Conservation (phyloP, 2,113 vertebrate species). For the Dunckerocampus dactyliophorus region DNA sequence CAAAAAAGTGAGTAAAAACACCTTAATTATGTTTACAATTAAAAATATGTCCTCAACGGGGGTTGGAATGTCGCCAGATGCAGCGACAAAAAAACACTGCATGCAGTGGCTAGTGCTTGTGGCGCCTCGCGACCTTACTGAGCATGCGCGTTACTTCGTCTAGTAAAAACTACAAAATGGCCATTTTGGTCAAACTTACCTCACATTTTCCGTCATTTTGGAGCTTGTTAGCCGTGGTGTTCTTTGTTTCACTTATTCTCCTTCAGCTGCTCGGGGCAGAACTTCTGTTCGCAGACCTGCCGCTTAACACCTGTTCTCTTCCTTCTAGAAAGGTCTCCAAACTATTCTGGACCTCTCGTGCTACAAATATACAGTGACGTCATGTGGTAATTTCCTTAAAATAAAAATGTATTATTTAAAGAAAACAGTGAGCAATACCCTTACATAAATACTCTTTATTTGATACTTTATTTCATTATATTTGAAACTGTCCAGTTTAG, state of each 20-base stretch:
- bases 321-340: conserved; percentile 60
- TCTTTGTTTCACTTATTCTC: conserved; percentile 1
- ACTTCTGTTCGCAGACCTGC: conserved; percentile 5
- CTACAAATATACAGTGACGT: neutral
- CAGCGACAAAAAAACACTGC: too few species aligned
- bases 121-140: neutral
- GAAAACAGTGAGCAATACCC: too few species aligned
- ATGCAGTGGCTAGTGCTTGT: too few species aligned
- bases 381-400: neutral
- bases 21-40: too few species aligned
- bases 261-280: conserved; percentile 19
- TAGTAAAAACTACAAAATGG: neutral
- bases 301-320: conserved; percentile 34
- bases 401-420: too few species aligned
- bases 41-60: too few species aligned
- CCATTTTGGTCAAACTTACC: conserved; percentile 31
- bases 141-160: neutral
- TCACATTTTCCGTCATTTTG: conserved; percentile 44
- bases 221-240: neutral
- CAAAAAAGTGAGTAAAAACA: too few species aligned
- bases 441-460: too few species aligned
- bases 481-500: too few species aligned
- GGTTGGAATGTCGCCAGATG: too few species aligned
- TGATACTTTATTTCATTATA: too few species aligned
- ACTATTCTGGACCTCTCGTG: conserved; percentile 7